Conservation (phyloP, 2,797 vertebrate species). For the Phoxinus dragarum region DNA sequence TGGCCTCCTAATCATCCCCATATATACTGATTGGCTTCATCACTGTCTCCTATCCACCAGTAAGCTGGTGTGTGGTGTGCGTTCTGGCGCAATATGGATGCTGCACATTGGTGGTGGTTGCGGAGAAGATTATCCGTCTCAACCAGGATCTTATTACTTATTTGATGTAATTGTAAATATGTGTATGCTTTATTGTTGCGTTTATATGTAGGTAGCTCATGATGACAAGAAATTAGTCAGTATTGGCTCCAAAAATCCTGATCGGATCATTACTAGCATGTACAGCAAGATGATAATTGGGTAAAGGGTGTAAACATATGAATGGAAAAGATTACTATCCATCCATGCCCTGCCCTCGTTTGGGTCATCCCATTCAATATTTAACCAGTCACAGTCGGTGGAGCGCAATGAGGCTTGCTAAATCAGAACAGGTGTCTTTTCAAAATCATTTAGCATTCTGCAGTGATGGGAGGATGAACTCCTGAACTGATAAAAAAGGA, state of each 20-base stretch:
- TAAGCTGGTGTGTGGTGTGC: too few species aligned
- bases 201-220: neutral
- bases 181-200: neutral
- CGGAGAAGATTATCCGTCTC: too few species aligned
- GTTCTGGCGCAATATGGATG: too few species aligned
- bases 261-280: neutral
- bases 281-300: neutral
- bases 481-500: conserved; percentile 44
- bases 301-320: conserved; percentile 15
- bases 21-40: too few species aligned
- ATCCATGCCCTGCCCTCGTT: conserved; percentile 15
- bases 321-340: conserved; percentile 34
- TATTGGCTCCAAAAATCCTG: neutral
- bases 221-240: too few species aligned
- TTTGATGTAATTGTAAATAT: neutral
- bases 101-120: too few species aligned
- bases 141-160: neutral
- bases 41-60: too few species aligned
- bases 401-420: conserved; percentile 41
- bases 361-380: conserved; percentile 48
- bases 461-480: conserved; percentile 50
- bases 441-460: conserved; percentile 52
- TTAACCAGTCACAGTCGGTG: conserved; percentile 54
- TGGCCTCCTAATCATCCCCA: too few species aligned
- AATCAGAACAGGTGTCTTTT: conserved; percentile 62